Evolutionary conservation across 2,113 vertebrate species (phyloP).

Genomic region (Felis chaus): DNA sequence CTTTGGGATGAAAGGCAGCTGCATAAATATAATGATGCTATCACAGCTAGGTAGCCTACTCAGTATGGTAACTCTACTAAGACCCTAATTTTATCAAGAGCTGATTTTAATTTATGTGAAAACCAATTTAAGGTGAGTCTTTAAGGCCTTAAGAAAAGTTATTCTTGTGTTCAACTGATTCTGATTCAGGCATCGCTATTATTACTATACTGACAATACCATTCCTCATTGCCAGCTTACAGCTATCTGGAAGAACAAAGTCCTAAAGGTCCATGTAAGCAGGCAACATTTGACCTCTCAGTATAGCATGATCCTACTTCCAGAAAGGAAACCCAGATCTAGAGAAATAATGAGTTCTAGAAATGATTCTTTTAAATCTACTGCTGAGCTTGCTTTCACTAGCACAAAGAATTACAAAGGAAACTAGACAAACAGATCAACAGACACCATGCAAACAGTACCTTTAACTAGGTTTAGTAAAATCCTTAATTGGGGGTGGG

Average conservation of each 20-base stretch:
- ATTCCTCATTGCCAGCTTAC: neutral
- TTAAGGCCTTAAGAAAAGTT: conserved; percentile 52
- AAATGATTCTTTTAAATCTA: conserved; percentile 57
- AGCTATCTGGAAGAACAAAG: conserved; percentile 28
- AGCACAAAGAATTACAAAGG: conserved; percentile 53
- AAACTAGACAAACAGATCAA: conserved; percentile 62
- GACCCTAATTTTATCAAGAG: conserved; percentile 43
- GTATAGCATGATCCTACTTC: neutral
- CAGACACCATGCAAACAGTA: conserved; percentile 42
- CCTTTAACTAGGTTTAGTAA: conserved; percentile 62
- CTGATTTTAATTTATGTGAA: conserved; percentile 57
- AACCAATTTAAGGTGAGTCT: conserved; percentile 57
- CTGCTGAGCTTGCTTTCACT: conserved; percentile 51
- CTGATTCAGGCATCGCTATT: conserved; percentile 34
- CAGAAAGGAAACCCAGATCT: conserved; percentile 51
- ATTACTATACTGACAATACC: conserved; percentile 21
- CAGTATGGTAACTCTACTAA: conserved; percentile 20
- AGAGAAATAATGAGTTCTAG: conserved; percentile 50
- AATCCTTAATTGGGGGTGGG: conserved; percentile 28
- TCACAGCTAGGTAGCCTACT: conserved; percentile 14
- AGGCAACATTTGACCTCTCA: conserved; percentile 14
- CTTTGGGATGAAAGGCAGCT: neutral
- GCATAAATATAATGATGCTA: neutral
- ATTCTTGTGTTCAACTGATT: conserved; percentile 48
- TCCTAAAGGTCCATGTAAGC: conserved; percentile 15